phyloP scores from a whole-genome alignment of 2,888 invertebrate species.

The Xestia sexstrigata region DNA sequence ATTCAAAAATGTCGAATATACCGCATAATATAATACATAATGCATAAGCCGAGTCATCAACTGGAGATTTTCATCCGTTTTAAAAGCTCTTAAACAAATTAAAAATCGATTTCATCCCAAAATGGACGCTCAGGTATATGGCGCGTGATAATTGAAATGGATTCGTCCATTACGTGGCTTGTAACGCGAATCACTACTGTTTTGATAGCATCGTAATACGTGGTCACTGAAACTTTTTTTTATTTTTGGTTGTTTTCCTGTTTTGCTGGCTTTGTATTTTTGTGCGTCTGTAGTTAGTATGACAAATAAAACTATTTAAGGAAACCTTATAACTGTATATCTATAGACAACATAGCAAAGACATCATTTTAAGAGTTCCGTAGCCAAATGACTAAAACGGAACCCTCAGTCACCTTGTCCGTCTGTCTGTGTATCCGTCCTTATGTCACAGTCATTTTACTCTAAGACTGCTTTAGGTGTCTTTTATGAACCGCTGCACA shows the following conservation, averaged over 20 bases:
- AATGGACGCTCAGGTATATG: conserved; percentile 34
- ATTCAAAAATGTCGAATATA: conserved; percentile 8
- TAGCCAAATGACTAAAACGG: too few species aligned
- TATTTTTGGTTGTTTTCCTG: not conserved
- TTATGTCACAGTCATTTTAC: too few species aligned
- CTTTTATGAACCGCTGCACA: too few species aligned
- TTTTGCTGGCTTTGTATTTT: not conserved
- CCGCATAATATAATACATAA: conserved; percentile 17
- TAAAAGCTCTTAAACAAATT: conserved; percentile 67
- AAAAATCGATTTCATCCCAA: conserved; percentile 66
- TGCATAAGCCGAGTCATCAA: conserved; percentile 15
- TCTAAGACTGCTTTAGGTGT: too few species aligned
- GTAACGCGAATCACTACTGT: conserved; percentile 25
- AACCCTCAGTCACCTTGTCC: too few species aligned
- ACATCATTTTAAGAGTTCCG: not conserved
- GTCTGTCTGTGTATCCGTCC: too few species aligned
- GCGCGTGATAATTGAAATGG: conserved; percentile 52
- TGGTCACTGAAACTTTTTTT: conserved; percentile 1
- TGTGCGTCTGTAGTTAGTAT: not conserved
- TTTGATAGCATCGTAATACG: conserved; percentile 30
- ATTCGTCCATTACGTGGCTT: conserved; percentile 45
- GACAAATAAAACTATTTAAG: not conserved
- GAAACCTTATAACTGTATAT: not conserved
- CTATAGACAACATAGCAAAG: not conserved
- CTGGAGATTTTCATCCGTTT: conserved; percentile 36